Evolutionary conservation across 2,113 vertebrate species (phyloP).

Genomic region (Oenanthe melanoleuca): DNA sequence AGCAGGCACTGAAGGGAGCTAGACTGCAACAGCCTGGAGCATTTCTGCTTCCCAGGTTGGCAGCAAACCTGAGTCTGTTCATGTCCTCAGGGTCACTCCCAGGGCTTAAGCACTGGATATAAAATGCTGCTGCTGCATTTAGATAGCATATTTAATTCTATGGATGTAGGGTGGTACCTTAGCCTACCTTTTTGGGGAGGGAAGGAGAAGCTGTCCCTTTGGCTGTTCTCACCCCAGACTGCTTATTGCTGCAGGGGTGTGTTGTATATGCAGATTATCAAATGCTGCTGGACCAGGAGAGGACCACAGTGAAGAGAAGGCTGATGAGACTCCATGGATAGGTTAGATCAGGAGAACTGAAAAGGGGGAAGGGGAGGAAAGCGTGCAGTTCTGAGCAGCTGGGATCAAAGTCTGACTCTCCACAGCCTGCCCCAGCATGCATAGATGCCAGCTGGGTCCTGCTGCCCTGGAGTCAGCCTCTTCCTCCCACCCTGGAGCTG

Average conservation of each 20-base stretch:
- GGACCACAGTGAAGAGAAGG: background rate
- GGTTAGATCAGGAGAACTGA: background rate
- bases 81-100: background rate
- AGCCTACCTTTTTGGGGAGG: background rate
- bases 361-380: background rate
- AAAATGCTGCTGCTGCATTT: background rate
- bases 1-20: background rate
- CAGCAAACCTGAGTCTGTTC: background rate
- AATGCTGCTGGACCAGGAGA: background rate
- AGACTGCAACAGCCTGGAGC: background rate
- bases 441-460: background rate
- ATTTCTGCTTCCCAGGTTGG: background rate
- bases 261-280: fast-evolving
- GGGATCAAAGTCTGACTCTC: background rate
- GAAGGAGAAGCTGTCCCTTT: background rate
- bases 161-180: background rate
- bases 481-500: background rate
- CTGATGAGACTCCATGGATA: background rate
- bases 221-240: background rate
- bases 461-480: background rate
- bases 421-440: background rate
- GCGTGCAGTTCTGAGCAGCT: background rate
- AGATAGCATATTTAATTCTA: fast-evolving
- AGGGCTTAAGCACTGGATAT: background rate
- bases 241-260: background rate